Evolutionary conservation across 2,888 invertebrate genomes (phyloP).

Genomic region (Carterocephalus palaemon): DNA sequence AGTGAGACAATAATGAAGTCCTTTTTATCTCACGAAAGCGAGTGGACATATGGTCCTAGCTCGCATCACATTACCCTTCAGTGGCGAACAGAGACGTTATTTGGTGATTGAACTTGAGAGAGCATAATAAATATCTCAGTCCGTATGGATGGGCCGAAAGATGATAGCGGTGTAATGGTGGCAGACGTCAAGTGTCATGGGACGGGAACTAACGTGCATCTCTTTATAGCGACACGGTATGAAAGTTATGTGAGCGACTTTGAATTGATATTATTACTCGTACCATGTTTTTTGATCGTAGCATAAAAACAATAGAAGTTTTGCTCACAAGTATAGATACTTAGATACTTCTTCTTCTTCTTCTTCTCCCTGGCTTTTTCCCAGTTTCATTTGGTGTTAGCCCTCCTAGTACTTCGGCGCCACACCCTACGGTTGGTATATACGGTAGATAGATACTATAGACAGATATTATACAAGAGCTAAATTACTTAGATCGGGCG

Average conservation of each 20-base stretch:
- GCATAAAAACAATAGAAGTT: too few species aligned
- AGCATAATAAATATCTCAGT: conserved; percentile 56
- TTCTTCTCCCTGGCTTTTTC: too few species aligned
- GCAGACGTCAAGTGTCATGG: conserved; percentile 41
- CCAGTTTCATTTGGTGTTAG: background rate
- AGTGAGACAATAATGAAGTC: background rate
- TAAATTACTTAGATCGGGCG: too few species aligned
- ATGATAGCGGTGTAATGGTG: conserved; percentile 34
- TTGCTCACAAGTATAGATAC: too few species aligned
- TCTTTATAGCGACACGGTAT: background rate
- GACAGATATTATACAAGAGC: too few species aligned
- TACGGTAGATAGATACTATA: too few species aligned
- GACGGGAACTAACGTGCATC: conserved; percentile 33
- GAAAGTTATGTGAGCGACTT: background rate
- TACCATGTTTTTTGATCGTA: too few species aligned
- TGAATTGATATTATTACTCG: background rate
- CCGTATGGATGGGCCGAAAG: conserved; percentile 35
- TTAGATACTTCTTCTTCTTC: too few species aligned
- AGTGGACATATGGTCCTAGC: conserved; percentile 57
- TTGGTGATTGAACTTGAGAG: conserved; percentile 65
- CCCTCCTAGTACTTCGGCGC: too few species aligned
- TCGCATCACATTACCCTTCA: conserved; percentile 58
- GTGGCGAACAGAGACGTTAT: conserved; percentile 58
- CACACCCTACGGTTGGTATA: too few species aligned
- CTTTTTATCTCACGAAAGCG: conserved; percentile 35